Evolutionary conservation across 2,113 vertebrate species (phyloP).

Genomic region (Electrona antarctica): DNA sequence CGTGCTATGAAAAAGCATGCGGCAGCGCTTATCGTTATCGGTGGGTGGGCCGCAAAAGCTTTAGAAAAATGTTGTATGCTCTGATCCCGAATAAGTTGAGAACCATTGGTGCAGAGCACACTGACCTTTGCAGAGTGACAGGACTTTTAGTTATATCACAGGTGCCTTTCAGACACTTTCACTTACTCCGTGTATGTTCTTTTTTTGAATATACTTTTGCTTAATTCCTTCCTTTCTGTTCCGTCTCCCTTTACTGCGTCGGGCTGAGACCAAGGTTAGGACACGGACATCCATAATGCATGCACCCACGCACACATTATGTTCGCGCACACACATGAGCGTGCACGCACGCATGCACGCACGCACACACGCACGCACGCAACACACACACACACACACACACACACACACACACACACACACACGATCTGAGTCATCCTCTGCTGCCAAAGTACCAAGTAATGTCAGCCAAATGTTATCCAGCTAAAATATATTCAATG

Average conservation of each 20-base stretch:
- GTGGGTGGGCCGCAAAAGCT: no score
- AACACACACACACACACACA: background rate
- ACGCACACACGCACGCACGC: background rate
- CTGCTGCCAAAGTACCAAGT: conserved; percentile 20
- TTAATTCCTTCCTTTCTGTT: conserved; percentile 13
- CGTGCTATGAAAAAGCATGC: no score
- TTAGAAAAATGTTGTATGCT: no score
- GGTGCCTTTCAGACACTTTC: conserved; percentile 27
- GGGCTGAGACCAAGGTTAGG: conserved; percentile 36
- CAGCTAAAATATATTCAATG: conserved; percentile 36
- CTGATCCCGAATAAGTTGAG: no score
- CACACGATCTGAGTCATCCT: conserved; percentile 3
- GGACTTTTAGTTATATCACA: background rate
- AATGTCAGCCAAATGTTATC: conserved; percentile 47
- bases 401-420: background rate
- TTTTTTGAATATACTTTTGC: no score
- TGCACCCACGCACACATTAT: no score
- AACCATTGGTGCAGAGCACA: background rate
- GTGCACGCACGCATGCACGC: background rate
- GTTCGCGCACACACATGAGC: background rate
- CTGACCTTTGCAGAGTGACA: conserved; percentile 7
- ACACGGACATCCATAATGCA: background rate
- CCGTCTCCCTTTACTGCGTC: conserved; percentile 25
- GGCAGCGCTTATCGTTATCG: no score
- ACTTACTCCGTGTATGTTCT: conserved; percentile 15